Evolutionary conservation across 2,888 invertebrate genomes (phyloP).

Genomic region (Trichogramma evanescens): DNA sequence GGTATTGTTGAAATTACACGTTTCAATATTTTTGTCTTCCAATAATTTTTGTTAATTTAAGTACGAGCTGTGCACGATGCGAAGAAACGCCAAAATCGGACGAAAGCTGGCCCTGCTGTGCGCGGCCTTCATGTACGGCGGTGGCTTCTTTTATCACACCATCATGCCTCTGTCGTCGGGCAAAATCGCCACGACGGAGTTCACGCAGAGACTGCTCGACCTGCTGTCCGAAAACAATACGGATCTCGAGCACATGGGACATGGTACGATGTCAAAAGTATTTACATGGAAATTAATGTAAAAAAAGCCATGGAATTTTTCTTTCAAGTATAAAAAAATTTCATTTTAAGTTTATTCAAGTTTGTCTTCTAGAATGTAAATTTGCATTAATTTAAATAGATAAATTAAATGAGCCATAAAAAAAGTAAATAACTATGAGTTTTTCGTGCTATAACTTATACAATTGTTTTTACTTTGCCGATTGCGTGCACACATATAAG

Average conservation of each 20-base stretch:
- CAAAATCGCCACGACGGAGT: conserved; percentile 26
- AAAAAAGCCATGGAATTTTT: neutral
- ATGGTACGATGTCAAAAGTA: neutral
- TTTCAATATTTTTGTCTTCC: neutral
- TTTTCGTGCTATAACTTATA: no score
- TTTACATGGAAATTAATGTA: neutral
- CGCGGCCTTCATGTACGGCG: conserved; percentile 30
- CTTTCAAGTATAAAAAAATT: neutral
- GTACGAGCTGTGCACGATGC: conserved; percentile 26
- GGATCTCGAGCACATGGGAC: neutral
- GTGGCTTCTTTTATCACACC: conserved; percentile 34
- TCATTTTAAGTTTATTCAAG: no score
- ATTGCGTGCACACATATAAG: no score
- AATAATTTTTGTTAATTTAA: neutral
- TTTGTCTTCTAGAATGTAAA: no score
- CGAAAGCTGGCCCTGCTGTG: conserved; percentile 26
- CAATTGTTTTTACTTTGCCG: no score
- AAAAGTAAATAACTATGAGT: no score
- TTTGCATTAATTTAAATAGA: no score
- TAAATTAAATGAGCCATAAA: no score
- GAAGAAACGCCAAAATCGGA: conserved; percentile 30
- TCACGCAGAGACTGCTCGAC: neutral
- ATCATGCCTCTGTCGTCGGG: conserved; percentile 32
- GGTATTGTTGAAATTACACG: neutral
- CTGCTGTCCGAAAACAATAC: neutral